Conservation (phyloP, 2,797 vertebrate genomes). For the Sarcophilus harrisii region DNA sequence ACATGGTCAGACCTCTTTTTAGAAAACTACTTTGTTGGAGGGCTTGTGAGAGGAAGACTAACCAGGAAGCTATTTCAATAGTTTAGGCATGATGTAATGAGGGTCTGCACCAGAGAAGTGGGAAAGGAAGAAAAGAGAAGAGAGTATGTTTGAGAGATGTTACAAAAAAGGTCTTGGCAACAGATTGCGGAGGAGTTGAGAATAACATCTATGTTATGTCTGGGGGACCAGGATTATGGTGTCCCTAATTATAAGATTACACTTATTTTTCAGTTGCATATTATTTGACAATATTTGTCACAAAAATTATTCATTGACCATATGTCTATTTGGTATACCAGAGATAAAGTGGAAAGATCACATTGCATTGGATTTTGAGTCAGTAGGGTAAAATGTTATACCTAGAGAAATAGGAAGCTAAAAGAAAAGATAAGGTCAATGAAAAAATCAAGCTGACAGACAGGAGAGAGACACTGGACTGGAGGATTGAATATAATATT, state of each 20-base stretch:
- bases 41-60: background rate
- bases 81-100: background rate
- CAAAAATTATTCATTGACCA: background rate
- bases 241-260: background rate
- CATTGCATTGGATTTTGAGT: background rate
- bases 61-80: background rate
- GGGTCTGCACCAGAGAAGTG: background rate
- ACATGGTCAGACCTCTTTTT: background rate
- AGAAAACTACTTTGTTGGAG: background rate
- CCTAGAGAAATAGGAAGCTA: background rate
- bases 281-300: background rate
- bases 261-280: background rate
- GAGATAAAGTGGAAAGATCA: background rate
- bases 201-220: background rate
- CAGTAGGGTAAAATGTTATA: background rate
- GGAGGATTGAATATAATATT: background rate
- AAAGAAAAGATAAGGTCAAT: background rate
- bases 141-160: background rate
- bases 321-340: background rate
- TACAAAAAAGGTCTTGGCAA: background rate
- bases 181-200: background rate
- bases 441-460: background rate
- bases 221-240: background rate
- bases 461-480: background rate
- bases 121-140: background rate